These are phyloP conservation scores for Saxidomus purpurata DNA, from an alignment of 1,140 invertebrate species.

Conservation along the genomic window DNA sequence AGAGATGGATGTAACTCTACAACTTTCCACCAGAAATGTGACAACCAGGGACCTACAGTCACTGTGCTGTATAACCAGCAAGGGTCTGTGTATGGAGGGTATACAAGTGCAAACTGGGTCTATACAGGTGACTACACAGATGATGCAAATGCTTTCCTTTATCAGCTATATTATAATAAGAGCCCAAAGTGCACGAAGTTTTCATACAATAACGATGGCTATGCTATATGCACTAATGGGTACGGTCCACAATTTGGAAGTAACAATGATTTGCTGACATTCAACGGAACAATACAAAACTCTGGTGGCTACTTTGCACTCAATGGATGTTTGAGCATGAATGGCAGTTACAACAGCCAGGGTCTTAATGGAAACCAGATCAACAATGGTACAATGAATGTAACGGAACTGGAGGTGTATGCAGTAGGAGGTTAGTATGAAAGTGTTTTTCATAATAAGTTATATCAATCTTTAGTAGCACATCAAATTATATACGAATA, in stretches of 20 bases:
- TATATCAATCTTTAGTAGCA: no score
- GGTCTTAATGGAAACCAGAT: neutral
- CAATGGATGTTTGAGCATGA: neutral
- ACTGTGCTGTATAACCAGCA: conserved; percentile 66
- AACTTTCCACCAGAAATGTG: conserved; percentile 66
- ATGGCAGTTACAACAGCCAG: conserved; percentile 15
- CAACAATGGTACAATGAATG: conserved; percentile 14
- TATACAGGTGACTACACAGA: neutral
- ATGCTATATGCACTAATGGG: neutral
- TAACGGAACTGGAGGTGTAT: conserved; percentile 60
- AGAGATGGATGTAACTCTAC: conserved; percentile 56
- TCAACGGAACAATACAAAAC: neutral
- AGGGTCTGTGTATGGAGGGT: conserved; percentile 72
- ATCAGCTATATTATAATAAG: neutral
- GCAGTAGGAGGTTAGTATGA: conserved; percentile 36
- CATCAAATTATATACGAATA: no score
- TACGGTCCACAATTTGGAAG: neutral
- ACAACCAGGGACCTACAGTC: conserved; percentile 70
- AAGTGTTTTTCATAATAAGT: no score
- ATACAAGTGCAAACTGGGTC: conserved; percentile 59
- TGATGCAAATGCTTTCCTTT: neutral
- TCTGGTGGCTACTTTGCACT: neutral
- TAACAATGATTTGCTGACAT: conserved; percentile 1
- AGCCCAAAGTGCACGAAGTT: neutral
- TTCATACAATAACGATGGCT: neutral